These are phyloP conservation scores for Heterohyrax brucei DNA, from an alignment of 2,797 vertebrate genomes.

Conservation along the genomic window DNA sequence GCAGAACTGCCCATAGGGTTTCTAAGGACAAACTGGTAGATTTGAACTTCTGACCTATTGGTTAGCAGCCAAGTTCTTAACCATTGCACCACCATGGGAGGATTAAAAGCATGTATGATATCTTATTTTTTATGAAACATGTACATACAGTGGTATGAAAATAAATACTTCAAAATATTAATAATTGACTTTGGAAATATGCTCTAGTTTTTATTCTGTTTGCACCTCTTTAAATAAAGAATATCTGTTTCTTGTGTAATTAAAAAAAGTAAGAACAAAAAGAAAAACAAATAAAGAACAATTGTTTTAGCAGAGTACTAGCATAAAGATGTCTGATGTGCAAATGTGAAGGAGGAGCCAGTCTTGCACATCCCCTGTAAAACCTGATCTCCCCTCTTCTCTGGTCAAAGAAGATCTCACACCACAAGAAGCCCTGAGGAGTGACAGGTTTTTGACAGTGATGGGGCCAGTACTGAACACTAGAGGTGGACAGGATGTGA, in stretches of 20 bases:
- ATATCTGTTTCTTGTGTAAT: conserved; percentile 9
- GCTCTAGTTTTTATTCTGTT: not conserved
- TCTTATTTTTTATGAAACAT: not conserved
- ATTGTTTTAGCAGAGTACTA: not conserved
- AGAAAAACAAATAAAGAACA: not conserved
- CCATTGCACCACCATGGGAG: not conserved
- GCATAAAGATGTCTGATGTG: not conserved
- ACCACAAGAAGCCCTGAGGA: conserved; percentile 38
- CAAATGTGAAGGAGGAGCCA: not conserved
- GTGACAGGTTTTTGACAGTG: not conserved
- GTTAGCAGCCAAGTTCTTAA: no score
- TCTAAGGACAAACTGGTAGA: no score
- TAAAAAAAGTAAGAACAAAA: conserved; percentile 18
- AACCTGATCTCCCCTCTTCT: conserved; percentile 20
- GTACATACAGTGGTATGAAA: not conserved
- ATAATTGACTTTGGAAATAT: conserved; percentile 10
- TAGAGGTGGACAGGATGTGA: conserved; percentile 75
- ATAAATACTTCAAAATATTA: conserved; percentile 19
- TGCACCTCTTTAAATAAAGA: not conserved
- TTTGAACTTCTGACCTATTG: no score
- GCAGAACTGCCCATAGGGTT: no score
- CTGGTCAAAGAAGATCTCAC: not conserved
- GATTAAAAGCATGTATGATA: not conserved
- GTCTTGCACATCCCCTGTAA: conserved; percentile 32
- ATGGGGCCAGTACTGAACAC: not conserved